phyloP scores from a whole-genome alignment of 1,140 invertebrate genomes.

The Sinonovacula constricta region DNA sequence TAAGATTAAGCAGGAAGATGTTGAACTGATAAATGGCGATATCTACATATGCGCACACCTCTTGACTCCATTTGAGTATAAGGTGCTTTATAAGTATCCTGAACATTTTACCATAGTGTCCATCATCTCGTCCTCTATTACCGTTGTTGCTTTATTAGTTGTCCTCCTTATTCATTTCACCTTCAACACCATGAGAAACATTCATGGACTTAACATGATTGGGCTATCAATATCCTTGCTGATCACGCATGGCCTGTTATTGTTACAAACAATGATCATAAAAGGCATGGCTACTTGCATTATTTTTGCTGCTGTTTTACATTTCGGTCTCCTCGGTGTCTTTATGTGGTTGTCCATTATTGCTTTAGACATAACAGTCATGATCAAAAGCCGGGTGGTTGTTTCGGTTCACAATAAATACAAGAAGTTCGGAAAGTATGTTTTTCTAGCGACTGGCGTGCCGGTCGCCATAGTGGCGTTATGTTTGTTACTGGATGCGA shows the following conservation, averaged over 20 bases:
- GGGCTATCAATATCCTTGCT: conserved; percentile 10
- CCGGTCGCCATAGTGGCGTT: conserved; percentile 5
- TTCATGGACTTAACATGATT: conserved; percentile 24
- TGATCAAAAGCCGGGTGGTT: neutral
- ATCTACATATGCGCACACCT: too few species aligned
- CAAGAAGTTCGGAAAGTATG: conserved; percentile 6
- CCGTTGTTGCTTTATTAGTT: neutral
- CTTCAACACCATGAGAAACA: conserved; percentile 8
- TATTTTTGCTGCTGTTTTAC: neutral
- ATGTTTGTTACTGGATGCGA: neutral
- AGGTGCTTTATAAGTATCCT: too few species aligned
- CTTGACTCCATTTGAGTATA: too few species aligned
- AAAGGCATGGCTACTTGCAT: neutral
- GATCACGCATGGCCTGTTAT: neutral
- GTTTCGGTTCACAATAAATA: neutral
- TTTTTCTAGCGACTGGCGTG: neutral
- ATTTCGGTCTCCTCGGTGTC: conserved; percentile 7
- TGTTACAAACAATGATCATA: too few species aligned
- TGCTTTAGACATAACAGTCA: conserved; percentile 30
- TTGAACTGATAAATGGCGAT: too few species aligned
- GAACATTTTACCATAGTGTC: too few species aligned
- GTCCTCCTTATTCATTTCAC: conserved; percentile 2
- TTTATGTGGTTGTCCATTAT: conserved; percentile 39
- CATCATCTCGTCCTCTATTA: conserved; percentile 22
- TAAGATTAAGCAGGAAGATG: too few species aligned